These are phyloP conservation scores for Monoplex corrugatus DNA, from an alignment of 2,888 invertebrate genomes.

Conservation along the genomic window DNA sequence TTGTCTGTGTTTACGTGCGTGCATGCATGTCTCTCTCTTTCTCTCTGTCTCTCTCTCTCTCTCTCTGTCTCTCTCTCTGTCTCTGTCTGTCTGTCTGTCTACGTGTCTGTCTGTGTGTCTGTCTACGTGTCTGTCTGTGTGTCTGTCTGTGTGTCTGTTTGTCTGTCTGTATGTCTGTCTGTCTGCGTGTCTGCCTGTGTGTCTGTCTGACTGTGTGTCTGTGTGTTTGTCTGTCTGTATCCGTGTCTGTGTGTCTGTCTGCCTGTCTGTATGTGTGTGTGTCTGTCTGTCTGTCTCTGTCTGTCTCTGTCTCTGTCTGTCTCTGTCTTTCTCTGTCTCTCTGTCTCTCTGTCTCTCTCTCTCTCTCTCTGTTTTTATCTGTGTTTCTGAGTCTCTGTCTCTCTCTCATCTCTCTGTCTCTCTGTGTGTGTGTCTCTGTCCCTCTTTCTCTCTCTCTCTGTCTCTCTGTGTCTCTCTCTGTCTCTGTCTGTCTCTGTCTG, in stretches of 20 bases:
- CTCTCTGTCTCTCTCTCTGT: constrained; percentile 31
- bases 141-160: background rate
- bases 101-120: too few relatives aligned
- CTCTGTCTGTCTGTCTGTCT: constrained; percentile 20
- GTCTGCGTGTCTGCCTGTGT: constrained; percentile 18
- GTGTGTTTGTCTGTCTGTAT: too few relatives aligned
- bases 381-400: background rate
- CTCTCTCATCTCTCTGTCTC: too few relatives aligned
- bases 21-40: too few relatives aligned
- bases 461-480: too few relatives aligned
- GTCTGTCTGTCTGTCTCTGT: constrained; percentile 20
- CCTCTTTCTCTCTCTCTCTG: background rate
- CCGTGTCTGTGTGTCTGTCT: constrained; percentile 12
- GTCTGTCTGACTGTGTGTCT: background rate
- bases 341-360: background rate
- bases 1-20: too few relatives aligned
- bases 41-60: background rate
- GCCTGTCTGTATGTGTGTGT: background rate
- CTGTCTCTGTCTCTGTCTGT: constrained; percentile 30
- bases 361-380: background rate
- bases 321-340: constrained; percentile 18
- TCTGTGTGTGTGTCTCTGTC: background rate
- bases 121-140: too few relatives aligned
- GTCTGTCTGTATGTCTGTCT: constrained; percentile 6
- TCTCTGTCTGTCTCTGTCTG: too few relatives aligned